Conservation (phyloP, 2,888 invertebrate species). For the Panopea generosa region DNA sequence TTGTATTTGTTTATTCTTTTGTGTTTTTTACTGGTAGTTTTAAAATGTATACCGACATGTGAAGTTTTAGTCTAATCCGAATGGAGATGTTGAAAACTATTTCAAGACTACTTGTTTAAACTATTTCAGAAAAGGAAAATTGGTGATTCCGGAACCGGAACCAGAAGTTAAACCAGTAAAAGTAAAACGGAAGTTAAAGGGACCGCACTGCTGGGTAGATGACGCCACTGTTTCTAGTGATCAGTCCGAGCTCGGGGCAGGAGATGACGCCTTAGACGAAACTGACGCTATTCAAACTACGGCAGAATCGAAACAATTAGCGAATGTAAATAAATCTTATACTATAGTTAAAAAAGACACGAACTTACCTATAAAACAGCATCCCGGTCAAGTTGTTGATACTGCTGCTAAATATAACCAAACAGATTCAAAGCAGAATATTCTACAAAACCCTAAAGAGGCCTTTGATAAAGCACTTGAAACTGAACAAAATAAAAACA, state of each 20-base stretch:
- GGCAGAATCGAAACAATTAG: too few relatives aligned
- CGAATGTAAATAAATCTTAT: too few relatives aligned
- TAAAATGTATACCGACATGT: too few relatives aligned
- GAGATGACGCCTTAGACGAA: conserved; percentile 17
- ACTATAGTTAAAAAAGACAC: too few relatives aligned
- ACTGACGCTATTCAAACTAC: not conserved
- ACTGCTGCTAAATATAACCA: not conserved
- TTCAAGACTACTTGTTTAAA: not conserved
- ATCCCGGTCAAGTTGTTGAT: too few relatives aligned
- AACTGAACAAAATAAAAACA: not conserved
- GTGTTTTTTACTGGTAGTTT: not conserved
- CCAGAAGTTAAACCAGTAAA: conserved; percentile 62
- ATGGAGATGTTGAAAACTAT: too few relatives aligned
- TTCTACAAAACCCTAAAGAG: conserved; percentile 2
- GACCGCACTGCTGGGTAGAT: conserved; percentile 77
- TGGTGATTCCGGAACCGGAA: conserved; percentile 32
- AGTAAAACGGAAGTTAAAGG: conserved; percentile 61
- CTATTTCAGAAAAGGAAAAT: conserved; percentile 4
- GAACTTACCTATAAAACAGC: too few relatives aligned
- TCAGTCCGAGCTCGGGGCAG: conserved; percentile 40
- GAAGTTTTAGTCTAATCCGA: too few relatives aligned
- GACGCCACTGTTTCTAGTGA: conserved; percentile 75
- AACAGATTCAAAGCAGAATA: not conserved
- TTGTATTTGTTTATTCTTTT: not conserved
- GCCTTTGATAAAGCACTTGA: not conserved